phyloP scores from a whole-genome alignment of 2,113 vertebrate genomes.

The Isichthys henryi region DNA sequence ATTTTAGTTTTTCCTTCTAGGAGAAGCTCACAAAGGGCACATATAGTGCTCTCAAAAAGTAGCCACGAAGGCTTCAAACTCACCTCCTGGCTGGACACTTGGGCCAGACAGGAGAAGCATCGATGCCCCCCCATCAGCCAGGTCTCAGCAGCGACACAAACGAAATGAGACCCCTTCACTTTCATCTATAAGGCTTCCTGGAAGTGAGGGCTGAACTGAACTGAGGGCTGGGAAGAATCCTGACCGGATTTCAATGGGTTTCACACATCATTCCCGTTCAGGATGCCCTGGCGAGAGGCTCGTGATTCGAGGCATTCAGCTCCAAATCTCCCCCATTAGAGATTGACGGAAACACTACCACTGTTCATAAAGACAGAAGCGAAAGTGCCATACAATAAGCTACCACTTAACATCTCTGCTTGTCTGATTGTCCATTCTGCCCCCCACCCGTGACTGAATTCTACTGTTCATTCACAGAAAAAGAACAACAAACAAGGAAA shows the following conservation, averaged over 20 bases:
- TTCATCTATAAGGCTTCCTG: slow-evolving; percentile 8
- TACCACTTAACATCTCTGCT: neutral
- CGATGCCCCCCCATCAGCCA: neutral
- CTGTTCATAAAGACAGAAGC: neutral
- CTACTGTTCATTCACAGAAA: slow-evolving; percentile 10
- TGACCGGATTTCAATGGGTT: neutral
- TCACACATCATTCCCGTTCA: neutral
- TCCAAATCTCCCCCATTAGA: neutral
- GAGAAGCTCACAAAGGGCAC: neutral
- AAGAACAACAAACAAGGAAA: slow-evolving; percentile 9
- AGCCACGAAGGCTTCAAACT: neutral
- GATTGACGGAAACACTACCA: neutral
- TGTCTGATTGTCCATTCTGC: neutral
- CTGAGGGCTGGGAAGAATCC: neutral
- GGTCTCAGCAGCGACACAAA: neutral
- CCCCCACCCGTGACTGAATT: neutral
- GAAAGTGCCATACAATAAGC: neutral
- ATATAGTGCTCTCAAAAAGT: neutral
- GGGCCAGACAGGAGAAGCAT: neutral
- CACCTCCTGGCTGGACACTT: neutral
- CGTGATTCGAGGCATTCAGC: neutral
- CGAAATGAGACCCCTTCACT: neutral
- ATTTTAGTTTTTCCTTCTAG: neutral
- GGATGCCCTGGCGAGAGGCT: neutral
- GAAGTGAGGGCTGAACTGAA: neutral